Conservation (phyloP, 2,888 invertebrate species). For the Cosmia trapezina region DNA sequence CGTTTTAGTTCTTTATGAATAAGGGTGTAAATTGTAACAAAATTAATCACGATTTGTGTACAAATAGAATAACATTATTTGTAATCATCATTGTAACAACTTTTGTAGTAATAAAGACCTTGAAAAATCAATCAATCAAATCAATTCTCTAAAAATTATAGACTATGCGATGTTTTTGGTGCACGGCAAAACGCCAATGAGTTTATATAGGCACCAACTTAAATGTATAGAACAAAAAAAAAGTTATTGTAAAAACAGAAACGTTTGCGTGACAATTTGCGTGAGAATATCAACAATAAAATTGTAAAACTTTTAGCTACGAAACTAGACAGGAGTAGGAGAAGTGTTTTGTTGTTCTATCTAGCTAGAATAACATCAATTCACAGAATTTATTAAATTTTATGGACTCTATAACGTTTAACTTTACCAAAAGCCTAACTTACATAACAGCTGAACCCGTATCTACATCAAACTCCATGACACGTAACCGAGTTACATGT, state of each 20-base stretch:
- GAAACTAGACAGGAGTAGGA: neutral
- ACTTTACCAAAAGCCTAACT: neutral
- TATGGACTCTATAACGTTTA: neutral
- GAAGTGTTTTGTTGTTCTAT: neutral
- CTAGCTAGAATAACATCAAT: neutral
- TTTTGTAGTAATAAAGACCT: too few relatives aligned
- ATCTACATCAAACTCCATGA: conserved; percentile 16
- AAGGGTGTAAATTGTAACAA: too few relatives aligned
- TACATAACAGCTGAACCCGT: conserved; percentile 3
- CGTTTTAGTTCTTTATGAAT: too few relatives aligned
- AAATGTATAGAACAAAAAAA: too few relatives aligned
- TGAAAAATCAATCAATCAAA: too few relatives aligned
- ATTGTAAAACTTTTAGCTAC: neutral
- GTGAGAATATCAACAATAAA: neutral
- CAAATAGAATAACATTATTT: too few relatives aligned
- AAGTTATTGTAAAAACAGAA: neutral
- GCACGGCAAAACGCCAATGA: too few relatives aligned
- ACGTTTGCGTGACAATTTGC: neutral
- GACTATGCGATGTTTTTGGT: too few relatives aligned
- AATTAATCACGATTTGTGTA: too few relatives aligned
- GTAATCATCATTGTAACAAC: too few relatives aligned
- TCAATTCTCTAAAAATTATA: too few relatives aligned
- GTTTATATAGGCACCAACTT: too few relatives aligned
- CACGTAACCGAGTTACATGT: conserved; percentile 25
- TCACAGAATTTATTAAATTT: neutral